Percentiles rank a stretch among this genome's conserved stretches.
These are phyloP conservation scores for Scalopus aquaticus DNA, from an alignment of 2,113 vertebrate species.

Conservation along the genomic window DNA sequence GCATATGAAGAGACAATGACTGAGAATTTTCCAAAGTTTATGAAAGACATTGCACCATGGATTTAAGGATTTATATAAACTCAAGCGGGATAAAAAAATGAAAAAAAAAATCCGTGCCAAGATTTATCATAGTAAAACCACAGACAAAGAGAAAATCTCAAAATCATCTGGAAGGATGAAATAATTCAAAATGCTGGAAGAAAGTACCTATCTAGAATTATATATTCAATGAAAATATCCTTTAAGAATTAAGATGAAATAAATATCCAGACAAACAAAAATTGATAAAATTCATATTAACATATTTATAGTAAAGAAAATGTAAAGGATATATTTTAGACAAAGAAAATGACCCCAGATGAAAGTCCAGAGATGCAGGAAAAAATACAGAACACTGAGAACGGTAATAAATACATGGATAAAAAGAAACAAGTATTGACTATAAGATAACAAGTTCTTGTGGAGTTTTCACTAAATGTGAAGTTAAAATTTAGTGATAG, in stretches of 20 bases:
- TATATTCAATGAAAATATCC: background rate
- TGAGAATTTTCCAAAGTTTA: background rate
- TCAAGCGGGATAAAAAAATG: background rate
- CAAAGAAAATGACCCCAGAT: background rate
- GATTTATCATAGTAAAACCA: background rate
- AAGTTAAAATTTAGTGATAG: background rate
- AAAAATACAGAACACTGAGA: constrained; percentile 7
- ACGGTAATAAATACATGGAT: background rate
- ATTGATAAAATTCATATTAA: background rate
- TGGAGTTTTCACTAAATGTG: background rate
- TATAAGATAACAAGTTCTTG: background rate
- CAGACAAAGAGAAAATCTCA: background rate
- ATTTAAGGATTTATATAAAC: background rate
- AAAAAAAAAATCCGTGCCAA: background rate
- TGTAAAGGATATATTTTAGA: background rate
- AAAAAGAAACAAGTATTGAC: background rate
- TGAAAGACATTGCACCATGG: background rate
- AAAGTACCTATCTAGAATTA: background rate
- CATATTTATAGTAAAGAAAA: background rate
- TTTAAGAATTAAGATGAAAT: constrained; percentile 10
- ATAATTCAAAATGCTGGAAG: background rate
- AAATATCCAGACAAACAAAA: background rate
- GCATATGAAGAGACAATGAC: background rate
- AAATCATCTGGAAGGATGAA: background rate
- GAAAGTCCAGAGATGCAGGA: background rate